Evolutionary conservation across 1,140 invertebrate species (phyloP).

Genomic region (Grapholita molesta): DNA sequence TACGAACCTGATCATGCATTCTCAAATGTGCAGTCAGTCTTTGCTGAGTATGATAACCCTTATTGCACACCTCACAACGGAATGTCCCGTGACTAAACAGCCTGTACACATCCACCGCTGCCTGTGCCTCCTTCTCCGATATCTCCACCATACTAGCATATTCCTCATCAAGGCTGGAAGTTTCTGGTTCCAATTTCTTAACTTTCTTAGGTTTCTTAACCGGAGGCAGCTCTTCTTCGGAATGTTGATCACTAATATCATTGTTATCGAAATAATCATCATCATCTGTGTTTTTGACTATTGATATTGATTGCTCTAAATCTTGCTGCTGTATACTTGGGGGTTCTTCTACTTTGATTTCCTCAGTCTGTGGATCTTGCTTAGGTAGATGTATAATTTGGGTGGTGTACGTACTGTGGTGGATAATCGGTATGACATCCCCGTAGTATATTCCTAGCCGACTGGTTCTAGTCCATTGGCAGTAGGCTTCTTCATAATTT

Average conservation of each 20-base stretch:
- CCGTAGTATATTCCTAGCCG: slow-evolving; percentile 28
- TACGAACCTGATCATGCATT: slow-evolving; percentile 65
- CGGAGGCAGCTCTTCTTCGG: not conserved
- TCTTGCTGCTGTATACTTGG: not conserved
- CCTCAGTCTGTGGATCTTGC: not conserved
- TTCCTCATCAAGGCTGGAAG: slow-evolving; percentile 51
- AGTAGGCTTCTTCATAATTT: slow-evolving; percentile 50
- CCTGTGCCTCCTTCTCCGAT: slow-evolving; percentile 50
- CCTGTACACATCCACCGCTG: slow-evolving; percentile 57
- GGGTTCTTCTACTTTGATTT: slow-evolving; percentile 17
- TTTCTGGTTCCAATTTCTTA: slow-evolving; percentile 32
- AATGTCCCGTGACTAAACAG: slow-evolving; percentile 49
- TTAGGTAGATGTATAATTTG: not conserved
- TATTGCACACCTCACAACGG: slow-evolving; percentile 47
- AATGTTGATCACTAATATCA: slow-evolving; percentile 26
- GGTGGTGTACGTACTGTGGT: slow-evolving; percentile 36
- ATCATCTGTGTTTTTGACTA: not conserved
- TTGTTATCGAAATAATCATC: slow-evolving; percentile 25
- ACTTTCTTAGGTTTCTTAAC: slow-evolving; percentile 27
- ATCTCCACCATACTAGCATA: slow-evolving; percentile 57
- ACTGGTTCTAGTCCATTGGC: slow-evolving; percentile 52
- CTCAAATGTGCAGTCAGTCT: slow-evolving; percentile 48
- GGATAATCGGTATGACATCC: slow-evolving; percentile 42
- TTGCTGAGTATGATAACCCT: slow-evolving; percentile 48
- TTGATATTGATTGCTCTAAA: slow-evolving; percentile 17